Base-by-base conservation (phyloP, 64 coral and sea anemone genomes). In the Stichodactyla mertensii region DNA sequence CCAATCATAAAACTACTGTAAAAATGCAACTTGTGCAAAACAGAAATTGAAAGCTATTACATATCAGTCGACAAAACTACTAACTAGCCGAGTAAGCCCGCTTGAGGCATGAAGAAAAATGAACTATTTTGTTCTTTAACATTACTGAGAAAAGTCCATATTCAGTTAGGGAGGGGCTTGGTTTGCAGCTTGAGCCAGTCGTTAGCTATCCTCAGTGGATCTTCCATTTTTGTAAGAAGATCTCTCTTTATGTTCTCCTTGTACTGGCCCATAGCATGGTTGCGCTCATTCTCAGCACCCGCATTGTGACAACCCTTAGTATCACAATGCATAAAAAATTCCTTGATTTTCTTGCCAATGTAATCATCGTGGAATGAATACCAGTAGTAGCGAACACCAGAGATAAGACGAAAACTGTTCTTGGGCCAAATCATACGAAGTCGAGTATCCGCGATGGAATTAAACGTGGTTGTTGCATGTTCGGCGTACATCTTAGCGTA, bases 181-280 rank as follows among this genome's bases (percentile, higher is more conserved):
- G 7, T 55, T 26, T n/a, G 14, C 87, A 88, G 71, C 55, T 88
- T 88, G 71, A 88, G 87, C 87, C 87, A 88, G 53, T 88, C 54
- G 87, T 88, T 79, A 79, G 87, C 87, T 55, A 71, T 88, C 36
- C 69, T 7, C 45, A 79, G 4, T 14, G 87, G 87, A 79, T 88
- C 87, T 88, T 80, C 87, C 87, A 88, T 57, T 24, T 88, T 12
- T 55, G 36, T 23, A 45, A 79, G 77, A 88, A 88, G 87, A 5
- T 61, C 52, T 13, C 78, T 31, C 52, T 28, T 52, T 88, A 57
- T 88, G 9, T 78, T 19, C 57, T 79, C 55, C 54, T 55, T 79
- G 61, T 87, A 87, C 14, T 51, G 60, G 61, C 9, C 51, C 85
- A 87, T 70, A 28, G 85, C 85, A 5, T 4, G 0, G 18, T 87